Base-by-base conservation (phyloP, 2,888 invertebrate genomes). In the Sarcophaga subvicina region DNA sequence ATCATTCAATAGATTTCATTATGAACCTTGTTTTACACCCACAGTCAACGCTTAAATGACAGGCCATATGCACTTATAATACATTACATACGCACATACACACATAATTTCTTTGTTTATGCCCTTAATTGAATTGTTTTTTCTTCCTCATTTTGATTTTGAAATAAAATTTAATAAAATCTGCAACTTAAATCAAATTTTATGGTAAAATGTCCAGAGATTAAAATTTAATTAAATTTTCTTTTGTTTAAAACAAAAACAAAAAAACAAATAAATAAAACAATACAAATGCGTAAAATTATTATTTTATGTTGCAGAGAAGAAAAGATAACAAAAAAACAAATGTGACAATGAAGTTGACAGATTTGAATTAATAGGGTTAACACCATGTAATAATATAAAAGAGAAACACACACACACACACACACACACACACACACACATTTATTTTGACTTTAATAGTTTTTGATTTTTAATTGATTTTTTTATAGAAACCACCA, bases 11-110 rank as follows among this genome's bases (percentile, higher is more conserved):
- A 59, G 14, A 60, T 60, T 72, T 14, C 27, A 27, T 71, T 71
- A n/a, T 37, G n/a, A 71, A 71, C n/a, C 10, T 60, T 72, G 45
- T 72, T 72, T 45, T 37, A 60, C 37, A 60, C 60, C 37, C 60
- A 60, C 72, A 37, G 37, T 37, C 37, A 37, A 37, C 2, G 37
- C 37, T 6, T 37, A 37, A 37, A 37, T 37, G 6, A 37, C 27
- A 27, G 37, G 37, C 60, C 11, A 27, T 37, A 37, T 27, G 60
- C 17, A 10, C 37, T 66, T 37, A 37, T 37, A 37, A 6, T 37
- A 37, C 6, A 37, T 37, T 37, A 6, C 8, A 37, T 37, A 37
- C 8, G 37, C 54, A 54, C 4, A 49, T 49, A 14, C 14, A 14
- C 1, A 49, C 49, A 37, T 8, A 37, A 10, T 37, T 54, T 12